A percentile compares a stretch with the other conserved stretches of the same genome.
These are phyloP conservation scores for Myodes glareolus DNA, from an alignment of 2,113 vertebrate species.

Conservation along the genomic window DNA sequence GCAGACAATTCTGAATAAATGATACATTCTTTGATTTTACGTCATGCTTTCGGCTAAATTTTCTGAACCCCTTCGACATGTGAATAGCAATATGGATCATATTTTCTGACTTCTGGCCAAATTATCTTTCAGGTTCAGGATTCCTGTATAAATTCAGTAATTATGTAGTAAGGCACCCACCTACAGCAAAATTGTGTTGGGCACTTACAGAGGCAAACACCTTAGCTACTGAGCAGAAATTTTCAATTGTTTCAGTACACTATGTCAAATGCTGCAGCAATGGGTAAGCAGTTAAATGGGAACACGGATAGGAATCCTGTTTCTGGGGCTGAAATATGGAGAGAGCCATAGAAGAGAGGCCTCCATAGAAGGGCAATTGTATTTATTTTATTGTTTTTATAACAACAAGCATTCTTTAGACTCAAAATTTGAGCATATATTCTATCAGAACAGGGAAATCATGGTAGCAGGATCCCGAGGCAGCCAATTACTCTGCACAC, in stretches of 20 bases:
- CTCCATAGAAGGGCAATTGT: neutral
- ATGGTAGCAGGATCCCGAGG: neutral
- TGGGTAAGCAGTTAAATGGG: neutral
- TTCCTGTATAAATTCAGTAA: neutral
- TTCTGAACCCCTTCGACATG: neutral
- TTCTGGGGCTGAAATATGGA: neutral
- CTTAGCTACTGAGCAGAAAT: neutral
- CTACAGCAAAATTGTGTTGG: neutral
- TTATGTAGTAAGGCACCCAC: neutral
- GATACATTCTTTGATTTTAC: neutral
- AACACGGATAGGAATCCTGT: rapidly evolving
- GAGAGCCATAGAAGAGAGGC: neutral
- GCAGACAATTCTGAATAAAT: neutral
- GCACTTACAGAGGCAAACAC: neutral
- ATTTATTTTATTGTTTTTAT: neutral
- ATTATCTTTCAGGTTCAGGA: neutral
- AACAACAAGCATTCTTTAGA: neutral
- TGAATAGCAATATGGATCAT: neutral
- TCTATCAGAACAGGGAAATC: too few relatives aligned
- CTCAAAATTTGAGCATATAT: neutral
- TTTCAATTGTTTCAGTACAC: neutral
- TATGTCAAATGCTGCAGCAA: neutral
- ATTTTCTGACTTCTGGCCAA: neutral
- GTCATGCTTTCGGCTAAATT: neutral
- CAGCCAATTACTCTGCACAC: too few relatives aligned